Evolutionary conservation across 2,113 vertebrate species (phyloP), one percentile per base, ranked within the genome.

Genomic region (Daphoenositta chrysoptera): DNA sequence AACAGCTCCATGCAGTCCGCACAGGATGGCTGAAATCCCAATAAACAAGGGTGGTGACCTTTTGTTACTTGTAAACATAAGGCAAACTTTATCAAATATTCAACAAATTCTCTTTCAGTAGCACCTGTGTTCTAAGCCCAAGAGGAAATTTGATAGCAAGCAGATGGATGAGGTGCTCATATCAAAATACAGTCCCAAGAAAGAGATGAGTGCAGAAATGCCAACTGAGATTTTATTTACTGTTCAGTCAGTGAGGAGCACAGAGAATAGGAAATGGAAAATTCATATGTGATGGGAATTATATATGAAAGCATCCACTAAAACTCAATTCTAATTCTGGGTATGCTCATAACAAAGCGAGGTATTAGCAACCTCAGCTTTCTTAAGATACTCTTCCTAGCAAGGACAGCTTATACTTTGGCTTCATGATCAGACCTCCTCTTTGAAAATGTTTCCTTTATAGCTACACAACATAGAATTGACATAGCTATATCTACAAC

Each of bases 1-100:
- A 87, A 83, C 84, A 90, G 66, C 88, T 93, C n/a, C 53, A 84
- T 0, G 3, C 47, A 86, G 87, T 93, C 93, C 90, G 72, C 69
- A 89, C 30, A 73, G 78, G 40, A 90, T 66, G 83, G 42, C 37
- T 89, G 65, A 96, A 97, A 94, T 94, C 76, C 61, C 94, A 65
- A 76, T 87, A 97, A 96, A 94, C 78, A 87, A 94, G 76, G 83
- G 80, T 64, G 80, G 58, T 91, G 92, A 97, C 96, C 97, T 97
- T 97, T 97, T 1, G 0, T 72, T 94, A 87, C 75, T 93, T 90
- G 71, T 73, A 97, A 97, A 93, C 92, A 95, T 50, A 89, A 93
- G 87, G 87, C 54, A 95, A 96, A 96, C 63, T 95, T 85, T 94
- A 96, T 85, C 89, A 93, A 97, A 93, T 94, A 97, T 96, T 96